phyloP scores from a whole-genome alignment of 2,113 vertebrate species.

The Zapornia atra region DNA sequence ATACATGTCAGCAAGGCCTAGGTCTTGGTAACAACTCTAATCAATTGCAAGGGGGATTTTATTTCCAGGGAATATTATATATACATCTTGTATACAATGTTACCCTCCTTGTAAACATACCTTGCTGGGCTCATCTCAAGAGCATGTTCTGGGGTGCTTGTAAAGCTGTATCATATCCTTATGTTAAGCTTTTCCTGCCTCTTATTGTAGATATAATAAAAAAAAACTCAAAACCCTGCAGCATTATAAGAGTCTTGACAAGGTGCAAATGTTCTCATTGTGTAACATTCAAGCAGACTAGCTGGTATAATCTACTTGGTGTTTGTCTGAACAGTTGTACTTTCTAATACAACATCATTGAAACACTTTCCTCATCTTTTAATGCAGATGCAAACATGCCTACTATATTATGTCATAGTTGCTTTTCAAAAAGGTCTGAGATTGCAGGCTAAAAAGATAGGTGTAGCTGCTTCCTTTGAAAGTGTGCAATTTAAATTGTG shows the following conservation, averaged over 20 bases:
- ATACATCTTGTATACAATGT: background rate
- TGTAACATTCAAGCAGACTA: background rate
- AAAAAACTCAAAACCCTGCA: background rate
- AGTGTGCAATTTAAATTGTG: background rate
- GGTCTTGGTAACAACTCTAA: background rate
- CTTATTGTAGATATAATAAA: background rate
- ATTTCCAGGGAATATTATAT: background rate
- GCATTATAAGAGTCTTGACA: background rate
- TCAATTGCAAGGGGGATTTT: background rate
- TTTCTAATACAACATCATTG: background rate
- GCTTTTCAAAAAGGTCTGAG: background rate
- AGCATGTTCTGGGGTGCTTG: accelerated
- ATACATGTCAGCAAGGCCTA: background rate
- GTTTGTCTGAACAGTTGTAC: background rate
- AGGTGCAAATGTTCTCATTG: background rate
- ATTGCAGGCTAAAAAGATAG: background rate
- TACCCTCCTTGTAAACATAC: background rate
- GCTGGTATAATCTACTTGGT: background rate
- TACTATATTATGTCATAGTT: background rate
- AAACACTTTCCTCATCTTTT: background rate
- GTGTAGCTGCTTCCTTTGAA: background rate
- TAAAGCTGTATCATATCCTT: background rate
- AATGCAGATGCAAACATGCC: background rate
- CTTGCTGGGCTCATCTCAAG: background rate
- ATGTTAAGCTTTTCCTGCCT: background rate